These are phyloP conservation scores for Neogale vison DNA, from an alignment of 2,113 vertebrate genomes.

Conservation along the genomic window DNA sequence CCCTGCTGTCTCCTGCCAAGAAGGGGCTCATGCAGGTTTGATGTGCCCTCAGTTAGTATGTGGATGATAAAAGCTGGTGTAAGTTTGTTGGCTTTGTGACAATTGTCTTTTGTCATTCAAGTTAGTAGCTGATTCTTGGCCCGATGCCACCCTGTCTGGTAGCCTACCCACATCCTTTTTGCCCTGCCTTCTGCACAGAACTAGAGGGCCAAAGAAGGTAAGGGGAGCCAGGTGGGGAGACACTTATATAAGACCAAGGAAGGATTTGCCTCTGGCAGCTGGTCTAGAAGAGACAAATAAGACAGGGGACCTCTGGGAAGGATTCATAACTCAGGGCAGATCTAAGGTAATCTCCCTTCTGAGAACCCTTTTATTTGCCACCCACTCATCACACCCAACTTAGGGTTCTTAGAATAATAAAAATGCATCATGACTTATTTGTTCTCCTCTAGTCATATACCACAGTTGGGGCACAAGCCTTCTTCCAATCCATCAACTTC, in stretches of 20 bases:
- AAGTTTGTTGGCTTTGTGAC: constrained; percentile 71
- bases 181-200: constrained; percentile 34
- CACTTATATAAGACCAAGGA: not conserved
- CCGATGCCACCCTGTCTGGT: not conserved
- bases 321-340: not conserved
- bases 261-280: not conserved
- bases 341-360: not conserved
- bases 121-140: constrained; percentile 49
- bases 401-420: not conserved
- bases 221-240: not conserved
- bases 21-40: constrained; percentile 26
- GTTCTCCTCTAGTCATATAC: not conserved
- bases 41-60: constrained; percentile 53
- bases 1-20: constrained; percentile 39
- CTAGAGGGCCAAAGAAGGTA: not conserved
- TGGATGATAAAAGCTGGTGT: constrained; percentile 52
- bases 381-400: not conserved
- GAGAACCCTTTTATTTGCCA: not conserved
- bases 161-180: not conserved
- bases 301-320: not conserved
- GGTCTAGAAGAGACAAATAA: not conserved
- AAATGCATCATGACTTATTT: not conserved
- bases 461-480: not conserved
- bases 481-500: not conserved
- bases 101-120: constrained; percentile 49